Percentiles rank a stretch among this genome's conserved stretches.
phyloP scores from a whole-genome alignment of 2,113 vertebrate genomes.

The Drymodes brunneopygia region DNA sequence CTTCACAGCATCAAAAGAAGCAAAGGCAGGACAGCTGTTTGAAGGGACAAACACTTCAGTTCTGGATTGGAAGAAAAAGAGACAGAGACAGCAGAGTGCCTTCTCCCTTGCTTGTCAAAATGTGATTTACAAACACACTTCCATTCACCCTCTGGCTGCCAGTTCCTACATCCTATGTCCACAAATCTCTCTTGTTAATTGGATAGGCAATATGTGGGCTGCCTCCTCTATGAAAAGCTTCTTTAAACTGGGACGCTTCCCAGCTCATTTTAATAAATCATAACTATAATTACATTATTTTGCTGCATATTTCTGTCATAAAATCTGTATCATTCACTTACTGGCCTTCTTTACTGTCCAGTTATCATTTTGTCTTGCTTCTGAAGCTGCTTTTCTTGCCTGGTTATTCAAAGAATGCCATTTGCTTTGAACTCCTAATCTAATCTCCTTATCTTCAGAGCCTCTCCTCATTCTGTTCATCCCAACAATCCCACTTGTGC shows the following conservation, averaged over 20 bases:
- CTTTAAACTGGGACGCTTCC: conserved; percentile 26
- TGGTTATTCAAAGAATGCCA: background rate
- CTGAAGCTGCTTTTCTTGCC: background rate
- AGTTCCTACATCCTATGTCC: conserved; percentile 1
- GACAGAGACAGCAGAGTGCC: background rate
- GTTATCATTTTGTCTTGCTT: background rate
- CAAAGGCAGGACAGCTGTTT: conserved; percentile 41
- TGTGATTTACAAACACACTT: conserved; percentile 29
- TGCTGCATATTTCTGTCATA: conserved; percentile 40
- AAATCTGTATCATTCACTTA: background rate
- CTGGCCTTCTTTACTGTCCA: background rate
- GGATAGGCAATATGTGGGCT: conserved; percentile 46
- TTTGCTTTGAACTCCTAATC: background rate
- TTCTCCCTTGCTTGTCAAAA: background rate
- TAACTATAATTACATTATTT: conserved; percentile 44
- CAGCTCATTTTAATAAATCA: conserved; percentile 61
- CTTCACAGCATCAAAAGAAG: background rate
- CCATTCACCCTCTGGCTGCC: conserved; percentile 13
- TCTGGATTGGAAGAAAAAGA: background rate
- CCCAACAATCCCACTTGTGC: background rate
- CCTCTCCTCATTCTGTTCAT: background rate
- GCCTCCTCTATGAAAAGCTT: conserved; percentile 51
- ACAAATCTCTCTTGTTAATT: conserved; percentile 61
- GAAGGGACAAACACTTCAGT: conserved; percentile 20
- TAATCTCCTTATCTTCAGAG: background rate